These are phyloP conservation scores for Artemia sinica DNA, from an alignment of 2,888 invertebrate species.

Conservation along the genomic window DNA sequence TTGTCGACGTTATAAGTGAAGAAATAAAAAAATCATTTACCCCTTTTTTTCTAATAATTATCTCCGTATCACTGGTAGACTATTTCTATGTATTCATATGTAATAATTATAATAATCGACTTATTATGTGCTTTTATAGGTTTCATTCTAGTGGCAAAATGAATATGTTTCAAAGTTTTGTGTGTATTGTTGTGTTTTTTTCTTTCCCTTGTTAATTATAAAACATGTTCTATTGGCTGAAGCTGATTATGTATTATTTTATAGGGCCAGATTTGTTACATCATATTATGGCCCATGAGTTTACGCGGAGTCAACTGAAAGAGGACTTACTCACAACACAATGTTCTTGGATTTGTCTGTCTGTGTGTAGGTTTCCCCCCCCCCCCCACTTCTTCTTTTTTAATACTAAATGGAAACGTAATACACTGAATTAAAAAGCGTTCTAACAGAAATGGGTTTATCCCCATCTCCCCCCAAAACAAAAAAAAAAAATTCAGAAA, in stretches of 20 bases:
- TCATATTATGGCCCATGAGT: slow-evolving; percentile 74
- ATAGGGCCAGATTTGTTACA: slow-evolving; percentile 50
- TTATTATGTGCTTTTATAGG: slow-evolving; percentile 21
- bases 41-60: neutral
- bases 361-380: slow-evolving; percentile 54
- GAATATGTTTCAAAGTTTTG: no score
- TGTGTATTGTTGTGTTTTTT: slow-evolving; percentile 8
- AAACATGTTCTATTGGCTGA: neutral
- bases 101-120: slow-evolving; percentile 23
- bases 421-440: no score
- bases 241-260: slow-evolving; percentile 16
- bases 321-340: slow-evolving; percentile 72
- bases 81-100: slow-evolving; percentile 12
- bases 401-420: no score
- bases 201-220: neutral
- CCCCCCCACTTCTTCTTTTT: no score
- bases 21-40: slow-evolving; percentile 17
- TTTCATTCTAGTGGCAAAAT: neutral
- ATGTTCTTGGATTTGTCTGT: slow-evolving; percentile 78
- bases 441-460: no score
- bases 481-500: no score
- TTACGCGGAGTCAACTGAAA: slow-evolving; percentile 54
- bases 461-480: no score
- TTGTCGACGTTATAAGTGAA: no score
- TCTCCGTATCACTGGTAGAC: neutral